These are phyloP conservation scores for Mythimna ferrago DNA, from an alignment of 2,888 invertebrate genomes.

Conservation along the genomic window DNA sequence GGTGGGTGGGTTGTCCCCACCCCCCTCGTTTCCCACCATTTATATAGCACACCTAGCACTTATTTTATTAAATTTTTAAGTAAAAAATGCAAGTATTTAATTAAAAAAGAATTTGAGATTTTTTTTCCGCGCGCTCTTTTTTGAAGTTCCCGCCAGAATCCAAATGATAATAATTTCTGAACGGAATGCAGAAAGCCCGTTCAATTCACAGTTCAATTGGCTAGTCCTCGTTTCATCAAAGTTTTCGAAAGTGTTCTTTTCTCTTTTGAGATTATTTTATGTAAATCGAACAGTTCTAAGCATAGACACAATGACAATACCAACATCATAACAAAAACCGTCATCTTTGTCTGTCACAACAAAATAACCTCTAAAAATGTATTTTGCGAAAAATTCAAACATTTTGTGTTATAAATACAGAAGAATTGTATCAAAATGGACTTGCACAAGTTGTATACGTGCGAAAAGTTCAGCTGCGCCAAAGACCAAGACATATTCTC, in stretches of 20 bases:
- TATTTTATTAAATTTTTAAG: no score
- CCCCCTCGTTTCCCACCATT: no score
- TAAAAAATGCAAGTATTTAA: no score
- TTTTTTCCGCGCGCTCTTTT: no score
- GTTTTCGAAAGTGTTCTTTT: no score
- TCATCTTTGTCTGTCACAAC: conserved; percentile 50
- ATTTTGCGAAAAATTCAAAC: conserved; percentile 70
- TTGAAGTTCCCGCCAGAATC: no score
- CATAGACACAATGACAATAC: conserved; percentile 9
- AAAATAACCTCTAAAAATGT: conserved; percentile 80
- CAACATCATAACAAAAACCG: conserved; percentile 19
- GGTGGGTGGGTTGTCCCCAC: no score
- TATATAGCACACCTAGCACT: no score
- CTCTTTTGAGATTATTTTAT: background rate
- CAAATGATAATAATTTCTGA: background rate
- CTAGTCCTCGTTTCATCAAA: background rate
- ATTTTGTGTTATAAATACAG: conserved; percentile 72
- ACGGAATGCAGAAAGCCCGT: background rate
- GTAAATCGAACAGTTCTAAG: background rate
- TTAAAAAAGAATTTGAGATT: no score
- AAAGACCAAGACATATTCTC: conserved; percentile 85
- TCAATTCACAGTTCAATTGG: background rate
- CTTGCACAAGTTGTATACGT: conserved; percentile 70
- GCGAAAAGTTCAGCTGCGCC: conserved; percentile 78
- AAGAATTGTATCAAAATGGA: conserved; percentile 74